These are phyloP conservation scores for Nasonia vitripennis DNA, from an alignment of 1,140 invertebrate genomes.

Conservation along the genomic window DNA sequence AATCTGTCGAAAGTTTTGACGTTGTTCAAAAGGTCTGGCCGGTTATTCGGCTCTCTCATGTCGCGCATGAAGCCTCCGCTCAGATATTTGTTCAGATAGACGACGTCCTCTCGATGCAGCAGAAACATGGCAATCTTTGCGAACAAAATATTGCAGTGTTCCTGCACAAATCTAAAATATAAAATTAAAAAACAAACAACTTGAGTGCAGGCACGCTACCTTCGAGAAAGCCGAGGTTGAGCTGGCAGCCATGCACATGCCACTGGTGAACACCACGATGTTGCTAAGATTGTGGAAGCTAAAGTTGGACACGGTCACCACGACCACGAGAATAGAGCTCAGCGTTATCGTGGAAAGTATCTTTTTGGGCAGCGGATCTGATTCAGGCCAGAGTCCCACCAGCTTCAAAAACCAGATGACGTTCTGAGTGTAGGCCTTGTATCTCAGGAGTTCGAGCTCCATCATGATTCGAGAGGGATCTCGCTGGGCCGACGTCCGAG, in stretches of 20 bases:
- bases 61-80: background rate
- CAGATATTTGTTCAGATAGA: background rate
- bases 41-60: background rate
- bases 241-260: constrained; percentile 33
- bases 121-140: background rate
- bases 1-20: background rate
- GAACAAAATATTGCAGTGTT: background rate
- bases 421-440: too few relatives aligned
- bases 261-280: constrained; percentile 44
- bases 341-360: background rate
- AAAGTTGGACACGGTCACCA: constrained; percentile 7
- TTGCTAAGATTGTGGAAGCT: constrained; percentile 12
- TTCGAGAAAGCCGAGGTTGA: constrained; percentile 38
- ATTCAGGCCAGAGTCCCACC: too few relatives aligned
- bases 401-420: too few relatives aligned
- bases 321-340: constrained; percentile 26
- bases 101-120: background rate
- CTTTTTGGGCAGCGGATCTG: too few relatives aligned
- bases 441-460: too few relatives aligned
- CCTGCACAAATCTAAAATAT: too few relatives aligned
- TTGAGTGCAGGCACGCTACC: background rate
- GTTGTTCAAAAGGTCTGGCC: background rate
- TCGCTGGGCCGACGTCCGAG: too few relatives aligned
- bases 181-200: too few relatives aligned
- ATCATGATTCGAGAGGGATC: too few relatives aligned